Evolutionary conservation across 2,113 vertebrate genomes (phyloP), one percentile per base, ranked within the genome.

Genomic region (Romanogobio albipinnatus): DNA sequence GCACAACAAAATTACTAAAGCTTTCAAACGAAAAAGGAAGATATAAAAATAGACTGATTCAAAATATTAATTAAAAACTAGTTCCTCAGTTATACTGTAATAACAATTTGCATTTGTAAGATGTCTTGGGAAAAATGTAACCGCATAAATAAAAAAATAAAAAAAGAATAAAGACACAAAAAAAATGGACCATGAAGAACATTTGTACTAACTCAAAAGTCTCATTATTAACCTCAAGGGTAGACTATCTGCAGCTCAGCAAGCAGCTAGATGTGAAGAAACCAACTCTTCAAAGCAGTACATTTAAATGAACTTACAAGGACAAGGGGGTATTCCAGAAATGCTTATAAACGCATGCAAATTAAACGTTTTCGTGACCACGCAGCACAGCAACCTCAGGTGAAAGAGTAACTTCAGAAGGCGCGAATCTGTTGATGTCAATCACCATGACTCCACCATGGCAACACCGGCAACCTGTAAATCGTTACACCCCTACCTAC

Each of bases 191-290:
- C 81, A 58, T 76, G 73, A 78, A 75, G 73, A 80, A 59, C 84
- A 83, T 88, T 86, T 76, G 80, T 81, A 88, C 71, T 84, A 86
- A 76, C 73, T 79, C 76, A 85, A 76, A 83, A 83, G 84, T 86
- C 87, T 76, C 70, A 56, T 81, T 86, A 86, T 88, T 84, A 86
- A 80, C 76, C 87, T 88, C 81, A 81, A 88, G 87, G 87, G 84
- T 62, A 76, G 87, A 88, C 87, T 84, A 88, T 88, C 87, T 88
- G 64, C 66, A 81, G 24, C 83, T 76, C 87, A 88, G 84, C 81
- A 81, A 84, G 87, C 58, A 81, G 71, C 76, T 58, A 56, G 53
- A 83, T 76, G 36, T 84, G 68, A 70, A 88, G n/a, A 76, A 83
- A 68, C 56, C 26, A 77, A 81, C 59, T 17, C 64, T 79, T 59